Conservation (phyloP, 2,888 invertebrate genomes). For the Pseudanteris insignis region DNA sequence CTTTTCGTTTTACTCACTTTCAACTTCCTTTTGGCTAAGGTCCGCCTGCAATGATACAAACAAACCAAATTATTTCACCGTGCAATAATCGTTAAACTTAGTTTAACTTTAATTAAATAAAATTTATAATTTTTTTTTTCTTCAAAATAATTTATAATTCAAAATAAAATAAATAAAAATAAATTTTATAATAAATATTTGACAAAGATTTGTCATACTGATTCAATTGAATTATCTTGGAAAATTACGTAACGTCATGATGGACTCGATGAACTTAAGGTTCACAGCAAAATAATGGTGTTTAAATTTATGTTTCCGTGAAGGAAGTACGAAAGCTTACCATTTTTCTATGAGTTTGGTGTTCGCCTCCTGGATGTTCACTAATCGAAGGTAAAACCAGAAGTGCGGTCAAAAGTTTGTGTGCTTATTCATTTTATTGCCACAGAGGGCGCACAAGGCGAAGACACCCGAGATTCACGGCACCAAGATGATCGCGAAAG, state of each 20-base stretch:
- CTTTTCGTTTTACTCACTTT: constrained; percentile 77
- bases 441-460: constrained; percentile 77
- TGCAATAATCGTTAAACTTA: no score
- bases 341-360: constrained; percentile 62
- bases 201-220: no score
- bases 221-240: no score
- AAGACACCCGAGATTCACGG: constrained; percentile 70
- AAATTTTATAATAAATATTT: no score
- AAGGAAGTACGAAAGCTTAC: constrained; percentile 56
- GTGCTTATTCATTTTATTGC: constrained; percentile 78
- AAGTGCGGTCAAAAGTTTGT: constrained; percentile 78
- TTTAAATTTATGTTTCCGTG: no score
- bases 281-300: no score
- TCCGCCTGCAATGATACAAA: constrained; percentile 76
- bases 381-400: constrained; percentile 80
- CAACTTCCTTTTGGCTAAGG: constrained; percentile 86
- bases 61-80: background rate
- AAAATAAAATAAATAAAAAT: no score
- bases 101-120: no score
- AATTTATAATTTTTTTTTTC: no score
- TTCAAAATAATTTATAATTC: no score
- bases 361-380: constrained; percentile 71
- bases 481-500: constrained; percentile 56
- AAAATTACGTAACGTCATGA: no score
- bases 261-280: no score